Evolutionary conservation across 2,113 vertebrate species (phyloP), one percentile per base, ranked within the genome.

Genomic region (Struthidea cinerea): DNA sequence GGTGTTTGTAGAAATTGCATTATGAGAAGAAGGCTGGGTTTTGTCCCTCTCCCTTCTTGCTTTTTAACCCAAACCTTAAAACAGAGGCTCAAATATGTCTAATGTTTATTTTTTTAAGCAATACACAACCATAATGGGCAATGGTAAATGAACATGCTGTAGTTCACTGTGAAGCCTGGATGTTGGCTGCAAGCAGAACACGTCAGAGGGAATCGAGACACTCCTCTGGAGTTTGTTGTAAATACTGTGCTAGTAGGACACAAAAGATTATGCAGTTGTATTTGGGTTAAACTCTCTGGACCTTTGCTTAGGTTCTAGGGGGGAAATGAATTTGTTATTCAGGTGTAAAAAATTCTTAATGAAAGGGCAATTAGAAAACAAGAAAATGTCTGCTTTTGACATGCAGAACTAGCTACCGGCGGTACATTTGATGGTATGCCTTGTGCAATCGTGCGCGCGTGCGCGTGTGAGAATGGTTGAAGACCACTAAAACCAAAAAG

Each of bases 21-120:
- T 76, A 33, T 0, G 0, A 84, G 56, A 35, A 76, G 44, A 47
- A 73, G 28, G 46, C 28, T 68, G 19, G 1, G 0, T 13, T 68
- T 78, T 82, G 46, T 59, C 35, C 17, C 33, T 42, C 16, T 71
- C 28, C 12, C 23, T 57, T 79, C 46, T 78, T 61, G 70, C 49
- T 68, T 85, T 86, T 92, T 39, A 49, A 85, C 11, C 59, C n/a
- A 26, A 52, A 59, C 37, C 33, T 59, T 71, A 35, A 76, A 76
- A 63, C 44, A 55, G 74, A 82, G 35, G 47, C 23, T 46, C 18
- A 28, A 9, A n/a, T 73, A 18, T 50, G n/a, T 69, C 14, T 85
- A 23, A 13, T 30, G 8, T 28, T 76, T 63, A 2, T 27, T 90
- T 67, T 75, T 83, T 64, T 6, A 68, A 86, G 18, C 16, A 32